phyloP scores from a whole-genome alignment of 2,797 vertebrate genomes.

The Lepilemur septentrionalis region DNA sequence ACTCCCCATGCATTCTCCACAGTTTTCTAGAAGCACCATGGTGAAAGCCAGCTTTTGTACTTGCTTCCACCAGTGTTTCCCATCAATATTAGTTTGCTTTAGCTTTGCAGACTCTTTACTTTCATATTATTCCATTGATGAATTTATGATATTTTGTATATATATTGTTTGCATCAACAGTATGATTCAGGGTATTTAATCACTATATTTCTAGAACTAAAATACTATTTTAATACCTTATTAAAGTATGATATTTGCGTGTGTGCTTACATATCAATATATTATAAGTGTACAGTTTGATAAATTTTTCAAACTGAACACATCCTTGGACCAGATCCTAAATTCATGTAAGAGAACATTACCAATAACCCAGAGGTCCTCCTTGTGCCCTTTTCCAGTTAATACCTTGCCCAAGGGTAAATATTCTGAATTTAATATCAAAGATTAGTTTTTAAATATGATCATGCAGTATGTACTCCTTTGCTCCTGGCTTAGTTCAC shows the following conservation, averaged over 20 bases:
- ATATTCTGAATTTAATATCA: neutral
- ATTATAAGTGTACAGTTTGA: neutral
- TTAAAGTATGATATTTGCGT: neutral
- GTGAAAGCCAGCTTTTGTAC: neutral
- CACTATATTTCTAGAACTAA: neutral
- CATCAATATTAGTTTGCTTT: neutral
- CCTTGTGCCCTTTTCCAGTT: neutral
- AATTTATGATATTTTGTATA: neutral
- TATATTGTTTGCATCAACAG: neutral
- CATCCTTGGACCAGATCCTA: neutral
- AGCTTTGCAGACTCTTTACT: neutral
- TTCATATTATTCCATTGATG: neutral
- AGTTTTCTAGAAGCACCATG: neutral
- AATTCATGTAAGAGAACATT: neutral
- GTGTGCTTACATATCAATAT: neutral
- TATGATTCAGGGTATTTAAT: neutral
- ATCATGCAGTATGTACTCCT: neutral
- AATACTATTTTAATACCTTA: neutral
- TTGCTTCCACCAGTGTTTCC: neutral
- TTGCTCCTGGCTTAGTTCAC: neutral
- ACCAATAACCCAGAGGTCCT: neutral
- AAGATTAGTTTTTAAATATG: neutral
- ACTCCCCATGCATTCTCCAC: neutral
- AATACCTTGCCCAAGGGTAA: neutral
- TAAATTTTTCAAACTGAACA: neutral